phyloP scores from a whole-genome alignment of 2,888 invertebrate species.

The Rhopalosiphum nymphaeae region DNA sequence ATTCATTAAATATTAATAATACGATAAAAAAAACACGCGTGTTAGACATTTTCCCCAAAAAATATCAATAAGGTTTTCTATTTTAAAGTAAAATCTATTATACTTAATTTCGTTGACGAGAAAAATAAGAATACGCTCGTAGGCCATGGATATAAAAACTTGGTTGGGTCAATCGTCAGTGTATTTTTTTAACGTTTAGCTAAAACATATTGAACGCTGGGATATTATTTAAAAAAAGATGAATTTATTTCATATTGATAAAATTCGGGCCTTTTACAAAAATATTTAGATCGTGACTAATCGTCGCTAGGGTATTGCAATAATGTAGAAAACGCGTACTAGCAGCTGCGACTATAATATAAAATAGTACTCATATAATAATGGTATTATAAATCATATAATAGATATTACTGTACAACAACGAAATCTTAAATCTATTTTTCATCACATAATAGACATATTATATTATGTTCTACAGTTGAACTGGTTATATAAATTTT shows the following conservation, averaged over 20 bases:
- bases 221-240: neutral
- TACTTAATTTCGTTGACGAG: neutral
- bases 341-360: neutral
- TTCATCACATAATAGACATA: neutral
- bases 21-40: neutral
- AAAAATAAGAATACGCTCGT: neutral
- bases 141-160: neutral
- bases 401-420: neutral
- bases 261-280: neutral
- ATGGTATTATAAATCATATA: neutral
- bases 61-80: neutral
- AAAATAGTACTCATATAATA: neutral
- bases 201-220: neutral
- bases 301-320: neutral
- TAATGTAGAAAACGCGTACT: neutral
- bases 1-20: neutral
- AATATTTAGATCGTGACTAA: slow-evolving; percentile 33
- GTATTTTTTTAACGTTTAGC: neutral
- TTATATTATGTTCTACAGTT: neutral
- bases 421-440: neutral
- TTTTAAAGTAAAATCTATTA: neutral
- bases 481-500: neutral
- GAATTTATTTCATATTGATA: neutral
- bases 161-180: neutral
- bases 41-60: neutral